Evolutionary conservation across 2,797 vertebrate genomes (phyloP).

Genomic region (Eleutherodactylus coqui): DNA sequence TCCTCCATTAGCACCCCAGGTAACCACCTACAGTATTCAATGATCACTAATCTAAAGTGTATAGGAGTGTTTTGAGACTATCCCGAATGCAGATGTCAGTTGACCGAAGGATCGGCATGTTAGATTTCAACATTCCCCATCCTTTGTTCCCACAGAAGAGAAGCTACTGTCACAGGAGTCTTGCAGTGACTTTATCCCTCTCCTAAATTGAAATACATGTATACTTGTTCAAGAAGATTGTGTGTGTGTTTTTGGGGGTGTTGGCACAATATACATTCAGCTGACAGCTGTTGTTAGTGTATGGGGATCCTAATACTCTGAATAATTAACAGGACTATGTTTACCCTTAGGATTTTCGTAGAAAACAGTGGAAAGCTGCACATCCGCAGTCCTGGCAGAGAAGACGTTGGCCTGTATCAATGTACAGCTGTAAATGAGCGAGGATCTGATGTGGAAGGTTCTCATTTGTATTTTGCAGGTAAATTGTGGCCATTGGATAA

Average conservation of each 20-base stretch:
- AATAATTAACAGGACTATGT: neutral
- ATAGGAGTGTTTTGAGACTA: neutral
- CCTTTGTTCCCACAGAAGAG: neutral
- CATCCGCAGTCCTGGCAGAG: constrained; percentile 76
- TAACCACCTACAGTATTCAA: no score
- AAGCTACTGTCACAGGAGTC: neutral
- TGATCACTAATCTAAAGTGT: no score
- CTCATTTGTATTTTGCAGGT: constrained; percentile 82
- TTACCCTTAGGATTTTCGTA: constrained; percentile 74
- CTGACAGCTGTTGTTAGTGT: neutral
- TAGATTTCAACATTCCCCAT: neutral
- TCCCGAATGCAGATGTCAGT: neutral
- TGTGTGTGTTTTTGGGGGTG: neutral
- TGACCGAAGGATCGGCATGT: neutral
- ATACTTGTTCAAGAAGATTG: neutral
- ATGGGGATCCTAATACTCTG: neutral
- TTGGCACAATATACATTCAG: neutral
- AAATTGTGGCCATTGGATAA: constrained; percentile 20
- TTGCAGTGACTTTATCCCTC: neutral
- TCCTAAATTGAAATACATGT: neutral
- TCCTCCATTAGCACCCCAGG: neutral
- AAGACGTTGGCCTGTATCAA: constrained; percentile 82
- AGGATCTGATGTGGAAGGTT: constrained; percentile 80
- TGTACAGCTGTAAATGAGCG: constrained; percentile 78
- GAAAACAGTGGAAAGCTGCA: constrained; percentile 75